Base-by-base conservation (phyloP, 35 echinoderm and acorn worm species). In the Lytechinus pictus region DNA sequence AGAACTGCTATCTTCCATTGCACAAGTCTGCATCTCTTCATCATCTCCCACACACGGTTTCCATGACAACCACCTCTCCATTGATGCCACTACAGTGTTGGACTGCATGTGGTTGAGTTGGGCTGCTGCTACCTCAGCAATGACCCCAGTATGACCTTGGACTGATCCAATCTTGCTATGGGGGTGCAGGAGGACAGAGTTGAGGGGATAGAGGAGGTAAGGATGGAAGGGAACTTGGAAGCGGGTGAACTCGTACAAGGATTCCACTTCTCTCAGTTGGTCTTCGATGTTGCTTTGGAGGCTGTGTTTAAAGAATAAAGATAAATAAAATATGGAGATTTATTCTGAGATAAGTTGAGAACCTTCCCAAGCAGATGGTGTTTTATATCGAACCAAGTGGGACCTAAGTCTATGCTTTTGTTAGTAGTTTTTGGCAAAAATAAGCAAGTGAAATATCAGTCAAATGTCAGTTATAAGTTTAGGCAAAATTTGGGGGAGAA, bases 61-160 rank as follows among this genome's bases (percentile, higher is more conserved):
- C 96, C 96, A 97, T 94, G 96, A 54, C 96, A 97, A 97, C 96
- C 96, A 97, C 54, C 55, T 86, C 19, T 95, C 86, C 27, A 95
- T 55, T 5, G 92, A 33, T 14, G 79, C 86, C 24, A 93, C 14
- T 51, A 94, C 96, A 13, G 95, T 90, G n/a, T 54, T 94, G 11
- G 60, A 71, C 96, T 95, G 95, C 53, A 89, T 4, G 52, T 87
- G 92, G 4, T 13, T 33, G 9, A 96, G 92, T 28, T 94, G 88
- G 6, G 90, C 86, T 53, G 27, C 60, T 5, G 66, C 92, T 54
- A 96, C 86, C 87, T 97, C 95, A 10, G 92, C 88, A 21, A 90
- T 60, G 95, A 97, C 95, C 28, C 94, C 91, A 10, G 58, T 27
- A 54, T 91, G 94, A 91, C 54, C 52, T 9, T 94, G 86, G 71